Evolutionary conservation across 2,113 vertebrate species (phyloP).

Genomic region (Irena cyanogastra): DNA sequence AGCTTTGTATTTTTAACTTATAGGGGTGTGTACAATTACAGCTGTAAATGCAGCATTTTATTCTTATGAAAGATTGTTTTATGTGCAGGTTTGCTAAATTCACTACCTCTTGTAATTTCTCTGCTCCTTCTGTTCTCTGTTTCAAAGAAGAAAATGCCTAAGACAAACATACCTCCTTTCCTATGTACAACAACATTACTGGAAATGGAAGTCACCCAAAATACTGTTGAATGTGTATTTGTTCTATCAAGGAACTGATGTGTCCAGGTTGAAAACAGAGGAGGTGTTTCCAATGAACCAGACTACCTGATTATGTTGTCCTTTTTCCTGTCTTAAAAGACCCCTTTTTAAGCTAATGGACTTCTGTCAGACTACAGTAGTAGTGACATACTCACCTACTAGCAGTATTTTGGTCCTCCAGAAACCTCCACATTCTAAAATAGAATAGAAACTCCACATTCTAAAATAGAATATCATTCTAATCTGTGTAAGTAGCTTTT

Average conservation of each 20-base stretch:
- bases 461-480: not conserved
- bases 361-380: not conserved
- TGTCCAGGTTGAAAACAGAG: not conserved
- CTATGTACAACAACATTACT: not conserved
- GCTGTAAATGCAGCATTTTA: conserved; percentile 47
- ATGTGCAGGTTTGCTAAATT: conserved; percentile 28
- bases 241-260: not conserved
- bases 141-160: conserved; percentile 7
- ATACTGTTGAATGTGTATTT: not conserved
- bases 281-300: not conserved
- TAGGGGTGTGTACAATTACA: not conserved
- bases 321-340: not conserved
- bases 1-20: conserved; percentile 36
- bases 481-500: not conserved
- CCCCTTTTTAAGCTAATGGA: not conserved
- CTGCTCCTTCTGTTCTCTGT: not conserved
- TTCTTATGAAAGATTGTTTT: conserved; percentile 31
- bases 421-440: not conserved
- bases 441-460: not conserved
- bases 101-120: conserved; percentile 48
- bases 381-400: not conserved
- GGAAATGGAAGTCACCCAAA: not conserved
- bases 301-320: not conserved
- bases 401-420: not conserved
- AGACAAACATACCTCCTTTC: not conserved